Evolutionary conservation across 2,113 vertebrate species (phyloP).

Genomic region (Malurus melanocephalus): DNA sequence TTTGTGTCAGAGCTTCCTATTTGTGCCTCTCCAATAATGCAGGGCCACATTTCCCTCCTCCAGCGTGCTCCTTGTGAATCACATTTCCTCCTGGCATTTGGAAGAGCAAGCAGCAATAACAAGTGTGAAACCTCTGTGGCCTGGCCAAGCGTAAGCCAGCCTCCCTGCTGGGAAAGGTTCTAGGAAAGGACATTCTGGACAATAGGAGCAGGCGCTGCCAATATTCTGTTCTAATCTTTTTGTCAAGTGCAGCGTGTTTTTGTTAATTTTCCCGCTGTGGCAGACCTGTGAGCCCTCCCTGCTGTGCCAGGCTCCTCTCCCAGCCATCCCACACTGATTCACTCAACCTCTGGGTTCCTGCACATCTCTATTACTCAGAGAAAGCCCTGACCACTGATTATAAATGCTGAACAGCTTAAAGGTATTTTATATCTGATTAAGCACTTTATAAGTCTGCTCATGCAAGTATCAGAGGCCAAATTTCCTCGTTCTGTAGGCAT

Average conservation of each 20-base stretch:
- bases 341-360: not conserved
- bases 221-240: not conserved
- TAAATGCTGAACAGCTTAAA: not conserved
- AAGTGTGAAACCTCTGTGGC: not conserved
- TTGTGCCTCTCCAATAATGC: not conserved
- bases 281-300: not conserved
- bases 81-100: slow-evolving; percentile 17
- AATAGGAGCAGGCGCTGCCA: slow-evolving; percentile 7
- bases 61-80: not conserved
- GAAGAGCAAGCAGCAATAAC: not conserved
- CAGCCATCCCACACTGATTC: not conserved
- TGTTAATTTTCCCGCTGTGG: not conserved
- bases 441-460: not conserved
- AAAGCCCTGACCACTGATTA: not conserved
- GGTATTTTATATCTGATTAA: not conserved
- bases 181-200: slow-evolving; percentile 26
- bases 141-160: not conserved
- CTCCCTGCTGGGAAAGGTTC: slow-evolving; percentile 18
- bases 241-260: not conserved
- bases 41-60: not conserved
- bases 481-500: not conserved
- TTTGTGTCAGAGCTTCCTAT: not conserved
- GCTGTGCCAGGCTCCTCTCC: slow-evolving; percentile 8
- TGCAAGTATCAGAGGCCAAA: not conserved
- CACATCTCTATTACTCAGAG: not conserved